These are phyloP conservation scores for Pungitius pungitius DNA, from an alignment of 2,113 vertebrate species.

Conservation along the genomic window DNA sequence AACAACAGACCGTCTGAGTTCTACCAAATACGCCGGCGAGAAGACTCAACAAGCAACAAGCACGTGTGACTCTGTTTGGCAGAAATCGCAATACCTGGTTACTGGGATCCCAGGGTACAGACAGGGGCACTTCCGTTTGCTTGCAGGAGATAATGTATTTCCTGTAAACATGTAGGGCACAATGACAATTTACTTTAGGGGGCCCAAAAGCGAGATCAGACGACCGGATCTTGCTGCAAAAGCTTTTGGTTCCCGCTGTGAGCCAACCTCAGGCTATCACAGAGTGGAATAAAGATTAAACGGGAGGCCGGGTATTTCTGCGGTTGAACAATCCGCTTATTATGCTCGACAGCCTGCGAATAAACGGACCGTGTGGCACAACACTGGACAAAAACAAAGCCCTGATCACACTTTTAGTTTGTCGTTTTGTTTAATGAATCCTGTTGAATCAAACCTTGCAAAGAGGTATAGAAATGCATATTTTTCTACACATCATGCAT, in stretches of 20 bases:
- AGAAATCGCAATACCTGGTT: conserved; percentile 87
- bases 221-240: background rate
- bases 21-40: conserved; percentile 1
- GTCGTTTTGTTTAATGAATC: background rate
- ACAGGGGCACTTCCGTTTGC: conserved; percentile 88
- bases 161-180: conserved; percentile 72
- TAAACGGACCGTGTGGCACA: conserved; percentile 22
- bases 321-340: conserved; percentile 62
- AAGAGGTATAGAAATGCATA: background rate
- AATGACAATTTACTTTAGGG: background rate
- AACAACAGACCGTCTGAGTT: background rate
- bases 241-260: conserved; percentile 3
- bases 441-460: background rate
- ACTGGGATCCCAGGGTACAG: conserved; percentile 95
- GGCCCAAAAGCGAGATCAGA: conserved; percentile 18
- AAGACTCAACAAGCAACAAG: background rate
- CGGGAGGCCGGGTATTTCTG: conserved; percentile 21
- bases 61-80: background rate
- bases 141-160: conserved; percentile 94
- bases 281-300: conserved; percentile 31
- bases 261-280: conserved; percentile 22
- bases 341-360: conserved; percentile 44
- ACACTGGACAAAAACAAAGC: background rate
- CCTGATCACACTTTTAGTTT: conserved; percentile 17
- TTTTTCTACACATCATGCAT: background rate